Evolutionary conservation across 2,113 vertebrate genomes (phyloP).

Genomic region (Mesembrinibis cayennensis): DNA sequence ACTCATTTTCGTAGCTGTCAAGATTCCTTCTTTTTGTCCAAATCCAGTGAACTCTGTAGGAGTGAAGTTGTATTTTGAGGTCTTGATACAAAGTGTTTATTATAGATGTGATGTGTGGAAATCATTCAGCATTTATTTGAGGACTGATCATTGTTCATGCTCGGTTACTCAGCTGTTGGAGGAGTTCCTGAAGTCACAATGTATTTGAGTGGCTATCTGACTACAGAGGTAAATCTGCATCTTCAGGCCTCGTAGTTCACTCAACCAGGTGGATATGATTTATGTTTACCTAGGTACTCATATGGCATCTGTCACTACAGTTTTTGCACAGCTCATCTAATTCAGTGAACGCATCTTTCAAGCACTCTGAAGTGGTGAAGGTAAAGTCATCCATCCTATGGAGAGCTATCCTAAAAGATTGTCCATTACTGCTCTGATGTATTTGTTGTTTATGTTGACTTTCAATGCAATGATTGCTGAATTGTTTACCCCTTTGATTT

Average conservation of each 20-base stretch:
- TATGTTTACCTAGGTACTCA: not conserved
- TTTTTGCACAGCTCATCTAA: not conserved
- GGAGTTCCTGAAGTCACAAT: not conserved
- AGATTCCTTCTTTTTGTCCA: not conserved
- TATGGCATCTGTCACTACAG: not conserved
- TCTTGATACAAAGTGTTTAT: not conserved
- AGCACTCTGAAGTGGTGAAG: not conserved
- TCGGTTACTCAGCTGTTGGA: not conserved
- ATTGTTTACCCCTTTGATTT: not conserved
- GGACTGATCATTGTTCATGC: not conserved
- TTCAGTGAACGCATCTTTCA: not conserved
- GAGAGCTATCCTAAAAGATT: not conserved
- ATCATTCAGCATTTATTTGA: not conserved
- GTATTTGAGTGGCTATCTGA: not conserved
- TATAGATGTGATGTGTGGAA: not conserved
- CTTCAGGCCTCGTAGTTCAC: not conserved
- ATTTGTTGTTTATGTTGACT: not conserved
- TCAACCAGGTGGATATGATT: not conserved
- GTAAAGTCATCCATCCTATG: not conserved
- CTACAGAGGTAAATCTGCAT: not conserved
- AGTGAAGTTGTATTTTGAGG: not conserved
- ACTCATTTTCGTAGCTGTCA: not conserved
- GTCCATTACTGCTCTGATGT: not conserved
- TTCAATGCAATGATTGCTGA: not conserved
- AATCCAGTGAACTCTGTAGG: not conserved